Evolutionary conservation across 2,888 invertebrate species (phyloP).

Genomic region (Limnephilus rhombicus): DNA sequence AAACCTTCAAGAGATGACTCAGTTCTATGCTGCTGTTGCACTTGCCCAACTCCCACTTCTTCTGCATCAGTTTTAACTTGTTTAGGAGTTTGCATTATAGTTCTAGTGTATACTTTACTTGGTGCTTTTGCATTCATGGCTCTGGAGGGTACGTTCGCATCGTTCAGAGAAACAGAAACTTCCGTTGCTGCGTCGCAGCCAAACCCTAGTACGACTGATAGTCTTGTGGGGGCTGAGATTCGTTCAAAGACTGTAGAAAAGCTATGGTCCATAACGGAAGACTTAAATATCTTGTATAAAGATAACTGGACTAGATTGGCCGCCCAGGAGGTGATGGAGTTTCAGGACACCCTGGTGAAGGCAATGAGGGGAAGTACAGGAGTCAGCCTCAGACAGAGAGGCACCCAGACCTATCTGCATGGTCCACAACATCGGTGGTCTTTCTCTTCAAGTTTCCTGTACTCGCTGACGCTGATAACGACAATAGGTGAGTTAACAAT

Average conservation of each 20-base stretch:
- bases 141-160: slow-evolving; percentile 83
- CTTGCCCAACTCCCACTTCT: slow-evolving; percentile 74
- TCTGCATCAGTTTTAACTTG: slow-evolving; percentile 85
- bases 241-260: slow-evolving; percentile 86
- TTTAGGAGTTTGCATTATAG: slow-evolving; percentile 89
- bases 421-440: slow-evolving; percentile 87
- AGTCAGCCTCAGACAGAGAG: slow-evolving; percentile 60
- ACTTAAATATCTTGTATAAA: slow-evolving; percentile 92
- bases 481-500: slow-evolving; percentile 88
- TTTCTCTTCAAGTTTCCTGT: slow-evolving; percentile 94
- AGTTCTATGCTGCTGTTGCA: slow-evolving; percentile 78
- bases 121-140: slow-evolving; percentile 95
- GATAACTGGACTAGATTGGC: slow-evolving; percentile 95
- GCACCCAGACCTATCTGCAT: slow-evolving; percentile 68
- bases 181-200: slow-evolving; percentile 82
- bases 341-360: slow-evolving; percentile 83
- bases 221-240: slow-evolving; percentile 77
- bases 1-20: slow-evolving; percentile 64
- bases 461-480: slow-evolving; percentile 95
- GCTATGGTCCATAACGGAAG: slow-evolving; percentile 91
- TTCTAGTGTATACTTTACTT: slow-evolving; percentile 93
- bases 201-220: slow-evolving; percentile 78
- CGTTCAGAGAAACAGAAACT: slow-evolving; percentile 76
- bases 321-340: slow-evolving; percentile 90
- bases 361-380: slow-evolving; percentile 69